Percentiles rank a stretch among this genome's conserved stretches.
phyloP scores from a whole-genome alignment of 2,113 vertebrate genomes.

The Hipposideros armiger region DNA sequence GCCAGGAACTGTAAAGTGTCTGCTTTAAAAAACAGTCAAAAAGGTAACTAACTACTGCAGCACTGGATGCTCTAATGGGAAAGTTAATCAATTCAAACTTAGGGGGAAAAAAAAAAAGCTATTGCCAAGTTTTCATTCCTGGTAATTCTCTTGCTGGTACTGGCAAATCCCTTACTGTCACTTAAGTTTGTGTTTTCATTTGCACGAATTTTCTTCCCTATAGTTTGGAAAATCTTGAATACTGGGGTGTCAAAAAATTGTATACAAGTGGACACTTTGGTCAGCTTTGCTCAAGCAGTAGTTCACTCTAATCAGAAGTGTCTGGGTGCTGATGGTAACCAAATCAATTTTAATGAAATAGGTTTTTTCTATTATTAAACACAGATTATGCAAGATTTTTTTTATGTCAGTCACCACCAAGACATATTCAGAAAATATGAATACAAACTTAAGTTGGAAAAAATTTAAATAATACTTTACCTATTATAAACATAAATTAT shows the following conservation, averaged over 20 bases:
- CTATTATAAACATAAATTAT: slow-evolving; percentile 50
- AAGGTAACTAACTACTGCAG: background rate
- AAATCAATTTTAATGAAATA: slow-evolving; percentile 60
- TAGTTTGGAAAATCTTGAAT: background rate
- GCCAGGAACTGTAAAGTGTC: slow-evolving; percentile 58
- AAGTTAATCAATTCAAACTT: slow-evolving; percentile 15
- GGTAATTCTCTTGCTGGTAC: background rate
- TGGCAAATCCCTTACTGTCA: background rate
- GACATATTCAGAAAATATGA: slow-evolving; percentile 40
- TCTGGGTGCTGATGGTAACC: background rate
- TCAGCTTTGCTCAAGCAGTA: no score
- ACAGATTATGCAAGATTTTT: slow-evolving; percentile 24
- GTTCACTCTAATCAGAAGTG: no score
- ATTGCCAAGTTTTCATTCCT: slow-evolving; percentile 25
- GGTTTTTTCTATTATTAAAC: slow-evolving; percentile 52
- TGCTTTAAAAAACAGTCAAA: slow-evolving; percentile 37
- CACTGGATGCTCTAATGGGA: background rate
- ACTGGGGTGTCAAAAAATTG: no score
- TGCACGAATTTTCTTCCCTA: background rate
- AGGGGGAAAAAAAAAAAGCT: background rate
- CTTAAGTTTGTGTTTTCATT: slow-evolving; percentile 10
- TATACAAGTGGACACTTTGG: no score
- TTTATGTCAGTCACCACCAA: slow-evolving; percentile 17
- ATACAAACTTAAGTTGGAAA: slow-evolving; percentile 25
- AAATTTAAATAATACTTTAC: slow-evolving; percentile 36